Evolutionary conservation across 2,797 vertebrate genomes (phyloP).

Genomic region (Luscinia luscinia): DNA sequence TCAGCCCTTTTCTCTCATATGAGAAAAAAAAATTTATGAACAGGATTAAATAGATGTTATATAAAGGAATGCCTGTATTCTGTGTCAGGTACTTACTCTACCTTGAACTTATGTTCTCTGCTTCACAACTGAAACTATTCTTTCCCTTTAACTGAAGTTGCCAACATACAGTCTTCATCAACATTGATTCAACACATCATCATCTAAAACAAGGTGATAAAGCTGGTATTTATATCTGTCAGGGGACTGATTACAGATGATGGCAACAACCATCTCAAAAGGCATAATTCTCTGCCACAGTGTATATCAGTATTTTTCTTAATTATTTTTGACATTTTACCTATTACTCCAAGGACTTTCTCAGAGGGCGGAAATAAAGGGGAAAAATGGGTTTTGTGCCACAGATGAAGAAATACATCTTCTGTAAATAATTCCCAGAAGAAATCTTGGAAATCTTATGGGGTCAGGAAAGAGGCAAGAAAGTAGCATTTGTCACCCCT

Average conservation of each 20-base stretch:
- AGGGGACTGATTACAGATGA: conserved; percentile 68
- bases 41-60: neutral
- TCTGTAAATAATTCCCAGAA: conserved; percentile 79
- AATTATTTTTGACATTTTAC: conserved; percentile 83
- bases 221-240: conserved; percentile 73
- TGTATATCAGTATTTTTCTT: conserved; percentile 79
- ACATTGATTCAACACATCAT: conserved; percentile 72
- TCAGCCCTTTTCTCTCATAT: neutral
- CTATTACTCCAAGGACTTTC: conserved; percentile 76
- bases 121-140: conserved; percentile 28
- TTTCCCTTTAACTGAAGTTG: conserved; percentile 28
- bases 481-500: conserved; percentile 73
- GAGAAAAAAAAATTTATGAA: neutral
- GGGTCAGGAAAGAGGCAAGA: conserved; percentile 60
- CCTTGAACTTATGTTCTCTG: conserved; percentile 24
- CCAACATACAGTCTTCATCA: conserved; percentile 62
- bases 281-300: conserved; percentile 75
- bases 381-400: conserved; percentile 71
- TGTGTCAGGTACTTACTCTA: neutral
- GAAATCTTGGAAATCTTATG: conserved; percentile 72
- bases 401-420: conserved; percentile 78
- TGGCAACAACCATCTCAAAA: conserved; percentile 71
- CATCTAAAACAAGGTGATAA: conserved; percentile 73
- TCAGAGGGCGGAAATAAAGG: conserved; percentile 70
- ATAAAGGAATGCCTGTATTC: neutral